Percentiles rank a stretch among this genome's conserved stretches.
These are phyloP conservation scores for Panorpa germanica DNA, from an alignment of 2,888 invertebrate genomes.

Conservation along the genomic window DNA sequence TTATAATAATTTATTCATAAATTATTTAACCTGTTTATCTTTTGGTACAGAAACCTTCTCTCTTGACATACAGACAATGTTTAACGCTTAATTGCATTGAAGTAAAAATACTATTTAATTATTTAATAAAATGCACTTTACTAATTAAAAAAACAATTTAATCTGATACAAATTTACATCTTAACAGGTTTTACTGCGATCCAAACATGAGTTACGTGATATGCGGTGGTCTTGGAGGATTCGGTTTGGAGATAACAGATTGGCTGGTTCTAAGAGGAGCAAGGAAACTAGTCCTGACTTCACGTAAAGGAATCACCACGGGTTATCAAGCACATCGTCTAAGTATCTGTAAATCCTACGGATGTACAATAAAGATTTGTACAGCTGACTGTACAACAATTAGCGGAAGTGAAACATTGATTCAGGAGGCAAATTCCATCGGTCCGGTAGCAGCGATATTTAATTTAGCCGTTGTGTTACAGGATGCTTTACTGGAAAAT, in stretches of 20 bases:
- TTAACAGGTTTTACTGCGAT: conserved; percentile 19
- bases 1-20: no score
- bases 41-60: no score
- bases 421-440: conserved; percentile 39
- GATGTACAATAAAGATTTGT: conserved; percentile 45
- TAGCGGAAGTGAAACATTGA: conserved; percentile 47
- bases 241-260: conserved; percentile 74
- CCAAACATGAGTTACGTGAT: conserved; percentile 32
- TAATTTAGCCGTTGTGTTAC: conserved; percentile 69
- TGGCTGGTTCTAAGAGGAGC: conserved; percentile 76
- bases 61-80: no score
- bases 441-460: conserved; percentile 71
- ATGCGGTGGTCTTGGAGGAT: conserved; percentile 75
- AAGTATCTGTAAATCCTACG: conserved; percentile 52
- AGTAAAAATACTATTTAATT: no score
- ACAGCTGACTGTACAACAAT: conserved; percentile 50
- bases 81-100: no score
- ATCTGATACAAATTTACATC: conserved; percentile 18
- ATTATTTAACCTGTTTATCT: no score
- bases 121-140: no score
- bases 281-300: conserved; percentile 56
- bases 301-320: conserved; percentile 56
- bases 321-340: conserved; percentile 61
- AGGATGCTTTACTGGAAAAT: conserved; percentile 59
- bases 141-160: no score